Evolutionary conservation across 2,888 invertebrate species (phyloP).

Genomic region (Hoplodrina ambigua): DNA sequence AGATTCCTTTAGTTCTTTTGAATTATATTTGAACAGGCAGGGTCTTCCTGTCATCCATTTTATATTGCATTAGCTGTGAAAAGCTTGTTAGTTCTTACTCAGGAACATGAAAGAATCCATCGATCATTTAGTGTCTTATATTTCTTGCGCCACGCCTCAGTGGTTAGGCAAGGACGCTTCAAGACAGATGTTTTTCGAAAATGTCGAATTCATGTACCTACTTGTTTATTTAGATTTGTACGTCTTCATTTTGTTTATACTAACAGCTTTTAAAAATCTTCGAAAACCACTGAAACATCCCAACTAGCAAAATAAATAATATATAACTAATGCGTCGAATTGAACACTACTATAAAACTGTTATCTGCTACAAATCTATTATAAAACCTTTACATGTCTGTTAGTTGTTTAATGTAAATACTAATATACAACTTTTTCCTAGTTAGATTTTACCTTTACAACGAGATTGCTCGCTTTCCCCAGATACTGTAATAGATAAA

Average conservation of each 20-base stretch:
- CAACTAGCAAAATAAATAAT: too few relatives aligned
- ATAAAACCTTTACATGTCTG: too few relatives aligned
- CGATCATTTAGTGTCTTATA: slow-evolving; percentile 48
- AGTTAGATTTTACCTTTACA: too few relatives aligned
- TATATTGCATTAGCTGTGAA: slow-evolving; percentile 25
- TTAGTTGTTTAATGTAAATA: too few relatives aligned
- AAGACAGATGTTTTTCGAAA: slow-evolving; percentile 17
- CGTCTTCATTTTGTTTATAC: not conserved
- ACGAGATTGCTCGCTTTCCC: too few relatives aligned
- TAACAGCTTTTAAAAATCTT: too few relatives aligned
- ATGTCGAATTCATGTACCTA: not conserved
- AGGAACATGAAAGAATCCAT: slow-evolving; percentile 37
- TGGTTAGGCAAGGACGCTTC: slow-evolving; percentile 3
- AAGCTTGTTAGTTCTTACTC: slow-evolving; percentile 22
- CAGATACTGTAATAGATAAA: too few relatives aligned
- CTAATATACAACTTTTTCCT: too few relatives aligned
- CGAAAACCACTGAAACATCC: too few relatives aligned
- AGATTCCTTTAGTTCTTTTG: slow-evolving; percentile 23
- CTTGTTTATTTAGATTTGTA: not conserved
- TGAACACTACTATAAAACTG: too few relatives aligned
- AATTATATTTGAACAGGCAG: slow-evolving; percentile 43
- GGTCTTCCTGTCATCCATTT: slow-evolving; percentile 32
- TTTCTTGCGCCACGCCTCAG: slow-evolving; percentile 23
- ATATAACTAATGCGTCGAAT: too few relatives aligned
- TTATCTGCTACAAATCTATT: too few relatives aligned